Conservation (phyloP, 1,140 invertebrate genomes). For the Drosophila sucinea region DNA sequence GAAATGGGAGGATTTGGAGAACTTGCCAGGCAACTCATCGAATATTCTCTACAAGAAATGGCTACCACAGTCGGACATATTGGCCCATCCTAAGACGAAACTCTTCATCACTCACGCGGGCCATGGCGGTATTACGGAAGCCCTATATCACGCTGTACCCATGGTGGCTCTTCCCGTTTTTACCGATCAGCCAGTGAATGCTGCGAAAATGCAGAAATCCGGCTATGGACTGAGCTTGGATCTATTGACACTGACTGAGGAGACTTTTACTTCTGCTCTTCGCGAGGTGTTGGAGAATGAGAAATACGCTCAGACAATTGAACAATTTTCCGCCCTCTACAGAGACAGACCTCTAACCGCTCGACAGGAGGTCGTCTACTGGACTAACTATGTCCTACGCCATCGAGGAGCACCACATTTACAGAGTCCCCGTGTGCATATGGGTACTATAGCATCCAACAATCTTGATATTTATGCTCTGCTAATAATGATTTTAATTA, state of each 20-base stretch:
- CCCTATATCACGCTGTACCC: constrained; percentile 88
- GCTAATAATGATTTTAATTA: constrained; percentile 22
- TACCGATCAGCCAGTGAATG: constrained; percentile 86
- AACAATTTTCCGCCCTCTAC: constrained; percentile 60
- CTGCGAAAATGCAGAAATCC: constrained; percentile 78
- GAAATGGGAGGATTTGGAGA: no score
- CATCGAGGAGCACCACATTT: no score
- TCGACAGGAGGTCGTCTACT: constrained; percentile 69
- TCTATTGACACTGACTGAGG: constrained; percentile 75
- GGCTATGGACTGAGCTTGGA: constrained; percentile 83
- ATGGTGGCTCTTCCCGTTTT: constrained; percentile 88
- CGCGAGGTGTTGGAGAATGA: constrained; percentile 46
- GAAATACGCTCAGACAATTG: constrained; percentile 34
- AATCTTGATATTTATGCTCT: constrained; percentile 67
- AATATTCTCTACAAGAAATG: constrained; percentile 83
- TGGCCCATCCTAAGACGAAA: constrained; percentile 87
- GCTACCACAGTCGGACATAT: constrained; percentile 89
- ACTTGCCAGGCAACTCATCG: no score
- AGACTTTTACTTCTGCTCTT: constrained; percentile 56
- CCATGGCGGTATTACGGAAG: constrained; percentile 89
- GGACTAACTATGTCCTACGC: no score
- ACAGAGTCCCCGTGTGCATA: neutral
- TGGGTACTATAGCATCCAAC: constrained; percentile 59
- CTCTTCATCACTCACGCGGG: constrained; percentile 67
- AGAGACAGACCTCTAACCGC: constrained; percentile 73